Conservation (phyloP, 1,140 invertebrate genomes). For the Platyscapa corneri region DNA sequence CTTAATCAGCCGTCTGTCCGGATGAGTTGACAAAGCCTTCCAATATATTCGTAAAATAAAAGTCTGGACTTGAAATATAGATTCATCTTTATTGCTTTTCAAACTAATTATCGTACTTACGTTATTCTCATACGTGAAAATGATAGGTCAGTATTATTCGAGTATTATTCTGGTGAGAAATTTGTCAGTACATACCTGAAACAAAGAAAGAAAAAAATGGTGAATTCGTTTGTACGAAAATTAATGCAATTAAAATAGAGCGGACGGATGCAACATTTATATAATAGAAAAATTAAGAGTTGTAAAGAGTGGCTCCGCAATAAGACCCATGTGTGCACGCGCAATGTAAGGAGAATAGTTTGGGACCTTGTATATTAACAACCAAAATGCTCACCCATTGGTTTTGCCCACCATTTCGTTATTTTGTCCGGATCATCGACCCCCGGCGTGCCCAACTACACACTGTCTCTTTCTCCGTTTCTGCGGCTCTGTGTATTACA, state of each 20-base stretch:
- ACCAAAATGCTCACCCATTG: background rate
- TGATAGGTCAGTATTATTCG: background rate
- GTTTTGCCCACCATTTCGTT: conserved; percentile 5
- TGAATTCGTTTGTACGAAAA: too few relatives aligned
- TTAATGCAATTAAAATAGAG: background rate
- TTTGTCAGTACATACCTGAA: conserved; percentile 15
- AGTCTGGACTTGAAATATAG: too few relatives aligned
- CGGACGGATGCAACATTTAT: background rate
- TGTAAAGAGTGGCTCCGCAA: background rate
- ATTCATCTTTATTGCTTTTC: too few relatives aligned
- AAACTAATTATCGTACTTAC: too few relatives aligned
- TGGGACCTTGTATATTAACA: background rate
- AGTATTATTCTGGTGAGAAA: background rate
- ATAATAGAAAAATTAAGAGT: conserved; percentile 5
- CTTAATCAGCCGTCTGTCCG: too few relatives aligned
- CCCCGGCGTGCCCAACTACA: conserved; percentile 42
- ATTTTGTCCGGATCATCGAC: conserved; percentile 26
- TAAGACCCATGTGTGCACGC: background rate
- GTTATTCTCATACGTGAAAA: background rate
- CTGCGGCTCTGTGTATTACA: conserved; percentile 54
- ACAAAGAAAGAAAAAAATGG: background rate
- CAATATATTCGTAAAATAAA: too few relatives aligned
- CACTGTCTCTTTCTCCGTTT: conserved; percentile 52
- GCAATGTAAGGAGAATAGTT: background rate
- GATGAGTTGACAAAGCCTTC: too few relatives aligned